Percentiles rank a stretch among this genome's conserved stretches.
Conservation (phyloP, 2,888 invertebrate species). For the Acrocera orbiculus region DNA sequence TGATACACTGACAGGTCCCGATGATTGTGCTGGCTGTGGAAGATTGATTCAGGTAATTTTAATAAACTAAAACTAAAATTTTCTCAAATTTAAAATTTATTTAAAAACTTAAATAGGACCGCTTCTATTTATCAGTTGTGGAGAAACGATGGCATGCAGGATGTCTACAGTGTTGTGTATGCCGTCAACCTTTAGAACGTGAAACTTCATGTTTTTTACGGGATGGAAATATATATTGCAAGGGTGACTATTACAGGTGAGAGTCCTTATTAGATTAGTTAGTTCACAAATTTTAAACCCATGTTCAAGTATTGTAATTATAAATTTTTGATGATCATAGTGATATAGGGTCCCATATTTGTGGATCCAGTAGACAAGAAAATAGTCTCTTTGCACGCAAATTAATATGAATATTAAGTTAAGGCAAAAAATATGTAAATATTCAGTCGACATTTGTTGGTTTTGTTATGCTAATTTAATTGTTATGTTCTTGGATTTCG, state of each 20-base stretch:
- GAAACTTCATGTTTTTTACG: conserved; percentile 84
- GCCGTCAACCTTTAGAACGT: conserved; percentile 73
- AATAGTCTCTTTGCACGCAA: conserved; percentile 10
- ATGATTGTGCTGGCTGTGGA: conserved; percentile 73
- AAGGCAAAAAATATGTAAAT: too few species aligned
- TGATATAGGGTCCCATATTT: too few species aligned
- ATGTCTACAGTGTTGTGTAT: conserved; percentile 81
- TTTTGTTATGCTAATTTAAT: too few species aligned
- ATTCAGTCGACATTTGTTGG: too few species aligned
- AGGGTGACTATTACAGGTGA: conserved; percentile 92
- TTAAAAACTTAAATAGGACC: conserved; percentile 35
- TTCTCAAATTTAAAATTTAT: too few species aligned
- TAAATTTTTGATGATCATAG: too few species aligned
- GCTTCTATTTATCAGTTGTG: conserved; percentile 80
- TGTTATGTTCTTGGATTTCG: too few species aligned
- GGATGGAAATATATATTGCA: conserved; percentile 89
- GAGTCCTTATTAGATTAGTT: too few species aligned
- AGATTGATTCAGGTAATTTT: conserved; percentile 45
- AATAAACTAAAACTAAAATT: conserved; percentile 4
- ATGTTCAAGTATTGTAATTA: too few species aligned
- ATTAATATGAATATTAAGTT: conserved; percentile 4
- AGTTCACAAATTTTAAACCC: too few species aligned
- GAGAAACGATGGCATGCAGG: conserved; percentile 87
- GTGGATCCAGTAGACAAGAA: conserved; percentile 7
- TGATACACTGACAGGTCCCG: conserved; percentile 24